Conservation (phyloP, 2,797 vertebrate species). For the Austrolebias charrua region DNA sequence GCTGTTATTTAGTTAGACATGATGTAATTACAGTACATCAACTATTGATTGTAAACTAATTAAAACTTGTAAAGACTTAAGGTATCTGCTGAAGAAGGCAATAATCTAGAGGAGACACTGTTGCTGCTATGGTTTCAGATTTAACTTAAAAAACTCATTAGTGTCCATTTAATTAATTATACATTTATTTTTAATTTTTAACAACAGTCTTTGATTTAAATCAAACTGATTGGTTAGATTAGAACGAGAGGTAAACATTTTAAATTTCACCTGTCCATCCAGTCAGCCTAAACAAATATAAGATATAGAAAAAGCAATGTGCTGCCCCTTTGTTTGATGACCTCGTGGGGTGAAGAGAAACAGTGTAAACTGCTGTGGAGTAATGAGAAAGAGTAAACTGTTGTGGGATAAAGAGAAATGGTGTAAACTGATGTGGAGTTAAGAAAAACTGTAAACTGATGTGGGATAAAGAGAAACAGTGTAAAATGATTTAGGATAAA, state of each 20-base stretch:
- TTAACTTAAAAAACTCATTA: slow-evolving; percentile 1
- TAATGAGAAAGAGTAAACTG: too few relatives aligned
- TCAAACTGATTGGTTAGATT: slow-evolving; percentile 15
- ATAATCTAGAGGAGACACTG: slow-evolving; percentile 10
- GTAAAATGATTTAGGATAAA: too few relatives aligned
- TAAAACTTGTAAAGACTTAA: slow-evolving; percentile 25
- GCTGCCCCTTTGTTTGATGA: too few relatives aligned
- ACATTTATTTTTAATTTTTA: not conserved
- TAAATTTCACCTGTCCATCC: slow-evolving; percentile 32
- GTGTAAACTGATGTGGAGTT: too few relatives aligned
- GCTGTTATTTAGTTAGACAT: slow-evolving; percentile 4
- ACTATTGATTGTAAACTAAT: slow-evolving; percentile 29
- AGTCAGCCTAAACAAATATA: not conserved
- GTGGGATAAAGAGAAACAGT: too few relatives aligned
- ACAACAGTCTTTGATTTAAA: slow-evolving; percentile 10
- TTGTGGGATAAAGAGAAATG: too few relatives aligned
- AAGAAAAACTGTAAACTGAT: too few relatives aligned
- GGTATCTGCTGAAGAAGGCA: slow-evolving; percentile 5
- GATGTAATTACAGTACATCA: slow-evolving; percentile 2
- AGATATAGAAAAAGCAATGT: too few relatives aligned
- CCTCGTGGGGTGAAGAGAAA: too few relatives aligned
- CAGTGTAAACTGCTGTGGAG: too few relatives aligned
- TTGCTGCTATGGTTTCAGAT: not conserved
- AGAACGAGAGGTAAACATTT: slow-evolving; percentile 15
- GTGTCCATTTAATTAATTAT: slow-evolving; percentile 5